Conservation (phyloP, 2,888 invertebrate genomes). For the Adelphocoris suturalis region DNA sequence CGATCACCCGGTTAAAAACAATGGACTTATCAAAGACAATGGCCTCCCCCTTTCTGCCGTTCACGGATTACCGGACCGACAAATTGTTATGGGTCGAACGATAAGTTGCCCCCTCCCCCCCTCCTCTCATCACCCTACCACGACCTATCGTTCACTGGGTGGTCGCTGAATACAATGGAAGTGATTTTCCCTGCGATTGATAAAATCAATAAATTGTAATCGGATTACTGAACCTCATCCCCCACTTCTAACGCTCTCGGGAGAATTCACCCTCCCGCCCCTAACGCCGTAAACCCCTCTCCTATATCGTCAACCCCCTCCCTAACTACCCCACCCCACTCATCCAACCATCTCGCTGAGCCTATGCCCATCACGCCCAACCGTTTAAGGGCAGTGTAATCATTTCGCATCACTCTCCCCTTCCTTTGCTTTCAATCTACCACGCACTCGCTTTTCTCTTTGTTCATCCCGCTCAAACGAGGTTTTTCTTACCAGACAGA, state of each 20-base stretch:
- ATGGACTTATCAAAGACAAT: conserved; percentile 21
- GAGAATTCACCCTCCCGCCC: too few relatives aligned
- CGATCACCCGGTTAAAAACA: conserved; percentile 1
- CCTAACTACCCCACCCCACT: too few relatives aligned
- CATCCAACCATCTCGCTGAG: too few relatives aligned
- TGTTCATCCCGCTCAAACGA: background rate
- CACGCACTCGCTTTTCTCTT: background rate
- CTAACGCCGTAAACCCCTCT: too few relatives aligned
- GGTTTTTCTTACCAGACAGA: background rate
- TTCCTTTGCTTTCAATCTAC: background rate
- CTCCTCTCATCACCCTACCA: background rate
- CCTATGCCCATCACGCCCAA: background rate
- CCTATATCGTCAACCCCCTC: background rate
- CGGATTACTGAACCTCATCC: conserved; percentile 28
- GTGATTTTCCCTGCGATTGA: conserved; percentile 54
- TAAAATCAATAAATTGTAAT: conserved; percentile 58
- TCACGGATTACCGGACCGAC: conserved; percentile 26
- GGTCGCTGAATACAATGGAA: conserved; percentile 48
- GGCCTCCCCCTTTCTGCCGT: background rate
- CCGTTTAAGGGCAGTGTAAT: conserved; percentile 52
- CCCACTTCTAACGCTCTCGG: background rate
- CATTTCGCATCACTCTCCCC: conserved; percentile 37
- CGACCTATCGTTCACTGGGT: background rate
- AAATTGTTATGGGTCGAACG: conserved; percentile 1
- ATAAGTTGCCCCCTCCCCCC: background rate